Conservation (phyloP, 1,140 invertebrate genomes). For the Drosophila nigromelanica region DNA sequence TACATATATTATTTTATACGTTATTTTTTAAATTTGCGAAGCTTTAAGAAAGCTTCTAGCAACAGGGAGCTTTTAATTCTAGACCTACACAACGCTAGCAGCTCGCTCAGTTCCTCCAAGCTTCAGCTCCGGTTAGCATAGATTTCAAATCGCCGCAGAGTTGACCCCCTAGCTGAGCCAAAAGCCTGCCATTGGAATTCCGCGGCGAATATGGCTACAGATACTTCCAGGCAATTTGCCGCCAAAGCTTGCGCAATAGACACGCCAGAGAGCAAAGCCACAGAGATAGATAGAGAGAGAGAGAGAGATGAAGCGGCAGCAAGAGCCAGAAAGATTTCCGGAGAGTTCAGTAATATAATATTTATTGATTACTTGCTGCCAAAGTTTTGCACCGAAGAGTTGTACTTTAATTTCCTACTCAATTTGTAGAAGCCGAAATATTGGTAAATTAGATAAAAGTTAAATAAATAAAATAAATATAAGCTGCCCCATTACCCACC, state of each 20-base stretch:
- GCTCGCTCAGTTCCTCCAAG: background rate
- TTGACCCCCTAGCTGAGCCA: background rate
- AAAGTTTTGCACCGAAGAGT: slow-evolving; percentile 43
- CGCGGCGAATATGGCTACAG: slow-evolving; percentile 21
- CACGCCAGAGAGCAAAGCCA: background rate
- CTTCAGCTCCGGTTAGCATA: background rate
- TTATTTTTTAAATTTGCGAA: background rate
- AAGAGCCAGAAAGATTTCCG: slow-evolving; percentile 4
- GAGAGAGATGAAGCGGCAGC: no score
- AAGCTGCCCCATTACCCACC: background rate
- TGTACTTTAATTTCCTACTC: slow-evolving; percentile 27
- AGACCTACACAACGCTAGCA: slow-evolving; percentile 4
- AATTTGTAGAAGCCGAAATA: slow-evolving; percentile 27
- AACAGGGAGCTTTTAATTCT: background rate
- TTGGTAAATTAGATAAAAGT: slow-evolving; percentile 52
- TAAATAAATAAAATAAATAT: slow-evolving; percentile 8
- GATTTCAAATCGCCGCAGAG: background rate
- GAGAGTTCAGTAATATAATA: slow-evolving; percentile 61
- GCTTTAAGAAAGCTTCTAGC: background rate
- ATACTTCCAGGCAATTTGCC: slow-evolving; percentile 29
- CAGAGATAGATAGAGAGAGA: background rate
- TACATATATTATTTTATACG: no score
- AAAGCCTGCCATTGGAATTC: background rate
- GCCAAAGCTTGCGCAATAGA: slow-evolving; percentile 33
- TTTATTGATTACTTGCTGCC: slow-evolving; percentile 69